Percentiles rank a stretch among this genome's conserved stretches.
Evolutionary conservation across 2,888 invertebrate genomes (phyloP).

Genomic region (Perizoma flavofasciatum): DNA sequence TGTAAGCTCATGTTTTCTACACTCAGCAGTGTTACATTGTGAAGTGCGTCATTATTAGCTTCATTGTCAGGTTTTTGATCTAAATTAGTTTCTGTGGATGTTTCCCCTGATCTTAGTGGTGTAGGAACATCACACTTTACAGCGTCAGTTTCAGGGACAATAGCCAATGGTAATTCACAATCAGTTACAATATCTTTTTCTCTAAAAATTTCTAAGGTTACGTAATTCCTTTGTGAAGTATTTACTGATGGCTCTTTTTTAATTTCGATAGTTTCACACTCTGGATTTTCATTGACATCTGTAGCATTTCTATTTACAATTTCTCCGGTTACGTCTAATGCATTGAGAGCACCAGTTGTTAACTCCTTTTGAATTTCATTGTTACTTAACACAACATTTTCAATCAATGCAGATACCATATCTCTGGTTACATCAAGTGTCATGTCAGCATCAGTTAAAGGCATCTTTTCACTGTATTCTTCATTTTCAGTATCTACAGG

Average conservation of each 20-base stretch:
- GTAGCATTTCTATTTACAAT: background rate
- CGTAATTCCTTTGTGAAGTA: conserved; percentile 3
- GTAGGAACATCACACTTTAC: background rate
- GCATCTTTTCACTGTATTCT: background rate
- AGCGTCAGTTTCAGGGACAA: background rate
- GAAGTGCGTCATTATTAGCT: background rate
- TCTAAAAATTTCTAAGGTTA: conserved; percentile 1
- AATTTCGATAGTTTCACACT: too few relatives aligned
- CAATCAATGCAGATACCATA: conserved; percentile 4
- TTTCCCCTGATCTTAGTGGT: conserved; percentile 4
- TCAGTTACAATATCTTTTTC: background rate
- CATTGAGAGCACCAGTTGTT: background rate
- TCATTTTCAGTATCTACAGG: background rate
- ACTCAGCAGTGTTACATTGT: conserved; percentile 1
- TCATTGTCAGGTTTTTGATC: conserved; percentile 1
- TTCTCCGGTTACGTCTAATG: background rate
- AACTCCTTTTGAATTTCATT: background rate
- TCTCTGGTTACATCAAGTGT: conserved; percentile 5
- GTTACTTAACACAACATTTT: background rate
- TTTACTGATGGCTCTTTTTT: conserved; percentile 5
- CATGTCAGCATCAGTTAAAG: conserved; percentile 6
- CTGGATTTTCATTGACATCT: background rate
- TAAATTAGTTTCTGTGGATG: conserved; percentile 1
- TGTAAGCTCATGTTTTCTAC: background rate
- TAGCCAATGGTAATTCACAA: background rate